Evolutionary conservation across 1,140 invertebrate species (phyloP).

Genomic region (Penaeus japonicus): DNA sequence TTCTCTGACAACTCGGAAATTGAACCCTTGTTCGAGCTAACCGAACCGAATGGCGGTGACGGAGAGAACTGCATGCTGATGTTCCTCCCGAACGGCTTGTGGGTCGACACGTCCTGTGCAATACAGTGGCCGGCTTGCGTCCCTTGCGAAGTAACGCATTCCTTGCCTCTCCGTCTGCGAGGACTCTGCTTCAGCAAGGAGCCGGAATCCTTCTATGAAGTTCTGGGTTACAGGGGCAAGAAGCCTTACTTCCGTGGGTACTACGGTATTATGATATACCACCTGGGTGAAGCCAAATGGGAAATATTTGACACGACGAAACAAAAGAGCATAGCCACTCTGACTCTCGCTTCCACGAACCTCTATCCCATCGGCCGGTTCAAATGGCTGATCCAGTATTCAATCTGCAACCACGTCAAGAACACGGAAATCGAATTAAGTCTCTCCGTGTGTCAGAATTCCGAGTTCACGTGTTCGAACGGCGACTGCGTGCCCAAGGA

Average conservation of each 20-base stretch:
- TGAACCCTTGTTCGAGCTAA: conserved; percentile 19
- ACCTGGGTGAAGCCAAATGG: background rate
- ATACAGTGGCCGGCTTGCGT: conserved; percentile 34
- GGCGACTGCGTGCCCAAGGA: conserved; percentile 47
- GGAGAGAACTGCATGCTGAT: conserved; percentile 44
- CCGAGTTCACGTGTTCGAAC: conserved; percentile 54
- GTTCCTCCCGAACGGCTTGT: conserved; percentile 37
- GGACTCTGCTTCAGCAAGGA: conserved; percentile 33
- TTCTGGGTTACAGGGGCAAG: conserved; percentile 35
- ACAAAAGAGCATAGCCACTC: background rate
- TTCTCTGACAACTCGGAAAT: background rate
- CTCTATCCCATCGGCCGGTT: conserved; percentile 32
- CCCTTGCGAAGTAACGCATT: conserved; percentile 3
- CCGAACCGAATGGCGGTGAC: conserved; percentile 30
- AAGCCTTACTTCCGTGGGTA: conserved; percentile 49
- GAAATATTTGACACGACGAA: conserved; percentile 17
- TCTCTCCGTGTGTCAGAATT: conserved; percentile 30
- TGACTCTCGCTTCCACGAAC: background rate
- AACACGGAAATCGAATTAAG: conserved; percentile 8
- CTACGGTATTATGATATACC: conserved; percentile 29
- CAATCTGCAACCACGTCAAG: background rate
- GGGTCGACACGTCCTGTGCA: conserved; percentile 40
- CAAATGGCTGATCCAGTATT: background rate
- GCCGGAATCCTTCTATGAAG: conserved; percentile 32
- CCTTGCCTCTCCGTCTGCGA: conserved; percentile 16